Percentiles rank a stretch among this genome's conserved stretches.
Evolutionary conservation across 2,888 invertebrate species (phyloP).

Genomic region (Epirrita christyi): DNA sequence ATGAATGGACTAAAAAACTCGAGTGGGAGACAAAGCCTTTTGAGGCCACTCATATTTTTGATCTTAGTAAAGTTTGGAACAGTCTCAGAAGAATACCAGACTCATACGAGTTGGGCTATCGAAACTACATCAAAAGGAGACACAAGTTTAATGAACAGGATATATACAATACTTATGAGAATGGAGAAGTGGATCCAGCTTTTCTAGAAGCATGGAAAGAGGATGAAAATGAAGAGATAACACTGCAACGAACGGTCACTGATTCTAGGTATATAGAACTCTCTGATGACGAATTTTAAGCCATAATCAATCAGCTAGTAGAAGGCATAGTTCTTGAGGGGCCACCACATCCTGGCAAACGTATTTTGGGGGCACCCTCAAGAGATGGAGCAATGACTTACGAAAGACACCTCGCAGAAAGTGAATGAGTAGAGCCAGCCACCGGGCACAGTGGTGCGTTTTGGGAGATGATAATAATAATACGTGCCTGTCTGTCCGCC

Average conservation of each 20-base stretch:
- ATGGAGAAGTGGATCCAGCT: constrained; percentile 63
- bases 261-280: constrained; percentile 9
- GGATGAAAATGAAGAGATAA: constrained; percentile 34
- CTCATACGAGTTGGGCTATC: constrained; percentile 49
- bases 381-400: too few species aligned
- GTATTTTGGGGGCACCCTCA: too few species aligned
- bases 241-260: constrained; percentile 24
- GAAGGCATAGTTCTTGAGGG: too few species aligned
- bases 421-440: too few species aligned
- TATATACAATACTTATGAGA: constrained; percentile 59
- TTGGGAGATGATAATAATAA: too few species aligned
- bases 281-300: constrained; percentile 28
- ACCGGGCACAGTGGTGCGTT: too few species aligned
- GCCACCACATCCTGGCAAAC: too few species aligned
- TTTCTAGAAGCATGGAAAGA: constrained; percentile 67
- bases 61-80: constrained; percentile 62
- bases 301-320: neutral
- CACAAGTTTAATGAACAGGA: constrained; percentile 60
- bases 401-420: too few species aligned
- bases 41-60: constrained; percentile 56
- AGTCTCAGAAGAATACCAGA: constrained; percentile 60
- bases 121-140: constrained; percentile 18
- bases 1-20: constrained; percentile 64
- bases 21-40: constrained; percentile 49
- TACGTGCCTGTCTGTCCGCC: too few species aligned